Conservation (phyloP, 2,113 vertebrate species). For the Stegastes partitus region DNA sequence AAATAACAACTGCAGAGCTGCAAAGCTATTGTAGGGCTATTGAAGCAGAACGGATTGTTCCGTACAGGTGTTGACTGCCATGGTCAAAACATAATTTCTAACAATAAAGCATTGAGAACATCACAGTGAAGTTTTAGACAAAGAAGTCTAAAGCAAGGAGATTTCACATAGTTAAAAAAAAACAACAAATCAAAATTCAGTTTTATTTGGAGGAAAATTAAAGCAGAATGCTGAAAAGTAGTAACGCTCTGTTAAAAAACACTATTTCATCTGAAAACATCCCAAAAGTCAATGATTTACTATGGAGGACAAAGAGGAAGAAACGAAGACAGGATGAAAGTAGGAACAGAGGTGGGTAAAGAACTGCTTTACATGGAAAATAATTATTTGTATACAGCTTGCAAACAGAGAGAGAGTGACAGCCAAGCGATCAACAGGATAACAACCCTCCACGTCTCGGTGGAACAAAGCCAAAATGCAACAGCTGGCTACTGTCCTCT, state of each 20-base stretch:
- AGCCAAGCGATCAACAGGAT: slow-evolving; percentile 70
- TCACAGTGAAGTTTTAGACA: background rate
- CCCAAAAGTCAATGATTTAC: background rate
- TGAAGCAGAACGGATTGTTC: background rate
- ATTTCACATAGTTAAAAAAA: background rate
- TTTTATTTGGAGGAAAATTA: slow-evolving; percentile 60
- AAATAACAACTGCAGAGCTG: background rate
- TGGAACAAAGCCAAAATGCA: slow-evolving; percentile 85
- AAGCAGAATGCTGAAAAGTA: slow-evolving; percentile 28
- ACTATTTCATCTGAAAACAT: slow-evolving; percentile 12
- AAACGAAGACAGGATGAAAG: background rate
- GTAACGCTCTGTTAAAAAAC: slow-evolving; percentile 27
- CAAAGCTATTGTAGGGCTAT: background rate
- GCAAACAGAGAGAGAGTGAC: slow-evolving; percentile 60
- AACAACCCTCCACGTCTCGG: slow-evolving; percentile 75
- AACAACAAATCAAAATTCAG: background rate
- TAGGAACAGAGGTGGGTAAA: background rate
- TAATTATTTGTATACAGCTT: slow-evolving; percentile 45
- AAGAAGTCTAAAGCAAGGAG: slow-evolving; percentile 1
- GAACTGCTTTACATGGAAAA: slow-evolving; percentile 2
- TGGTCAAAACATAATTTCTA: background rate
- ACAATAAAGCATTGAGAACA: background rate
- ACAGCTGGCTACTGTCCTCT: slow-evolving; percentile 87
- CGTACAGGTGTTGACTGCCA: slow-evolving; percentile 12
- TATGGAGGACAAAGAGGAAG: slow-evolving; percentile 1